These are phyloP conservation scores for Pseudopipra pipra DNA, from an alignment of 2,113 vertebrate species.

Conservation along the genomic window DNA sequence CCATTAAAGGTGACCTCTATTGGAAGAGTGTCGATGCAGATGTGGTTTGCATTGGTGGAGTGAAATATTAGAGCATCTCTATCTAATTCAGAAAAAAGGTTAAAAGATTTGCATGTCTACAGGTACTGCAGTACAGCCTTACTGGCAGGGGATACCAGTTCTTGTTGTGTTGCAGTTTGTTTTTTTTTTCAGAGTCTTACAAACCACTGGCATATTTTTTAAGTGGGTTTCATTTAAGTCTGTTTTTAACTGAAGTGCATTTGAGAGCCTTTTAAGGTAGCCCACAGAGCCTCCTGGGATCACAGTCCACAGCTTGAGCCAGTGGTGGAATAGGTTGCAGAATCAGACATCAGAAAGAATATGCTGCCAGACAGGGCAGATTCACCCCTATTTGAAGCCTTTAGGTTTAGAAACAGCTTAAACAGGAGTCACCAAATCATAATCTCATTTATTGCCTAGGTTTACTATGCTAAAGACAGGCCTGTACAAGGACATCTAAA, in stretches of 20 bases:
- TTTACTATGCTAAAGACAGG: background rate
- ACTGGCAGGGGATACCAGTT: background rate
- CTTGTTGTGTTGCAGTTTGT: background rate
- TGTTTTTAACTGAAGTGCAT: background rate
- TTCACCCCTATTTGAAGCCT: background rate
- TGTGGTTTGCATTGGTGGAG: background rate
- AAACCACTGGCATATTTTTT: fast-evolving
- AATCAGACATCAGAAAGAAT: background rate
- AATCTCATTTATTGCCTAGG: background rate
- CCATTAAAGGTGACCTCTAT: background rate
- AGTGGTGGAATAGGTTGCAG: background rate
- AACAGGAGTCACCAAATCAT: background rate
- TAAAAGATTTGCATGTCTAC: background rate
- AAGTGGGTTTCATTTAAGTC: background rate
- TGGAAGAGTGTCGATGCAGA: background rate
- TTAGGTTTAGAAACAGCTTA: background rate
- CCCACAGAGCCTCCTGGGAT: background rate
- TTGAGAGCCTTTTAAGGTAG: background rate
- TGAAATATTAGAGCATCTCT: background rate
- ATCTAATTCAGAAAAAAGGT: background rate
- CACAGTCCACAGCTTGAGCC: background rate
- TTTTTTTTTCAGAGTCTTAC: background rate
- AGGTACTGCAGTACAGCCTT: background rate
- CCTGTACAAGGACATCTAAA: background rate
- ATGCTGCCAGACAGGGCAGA: background rate